Conservation (phyloP, 2,113 vertebrate species). For the Toxostoma redivivum region DNA sequence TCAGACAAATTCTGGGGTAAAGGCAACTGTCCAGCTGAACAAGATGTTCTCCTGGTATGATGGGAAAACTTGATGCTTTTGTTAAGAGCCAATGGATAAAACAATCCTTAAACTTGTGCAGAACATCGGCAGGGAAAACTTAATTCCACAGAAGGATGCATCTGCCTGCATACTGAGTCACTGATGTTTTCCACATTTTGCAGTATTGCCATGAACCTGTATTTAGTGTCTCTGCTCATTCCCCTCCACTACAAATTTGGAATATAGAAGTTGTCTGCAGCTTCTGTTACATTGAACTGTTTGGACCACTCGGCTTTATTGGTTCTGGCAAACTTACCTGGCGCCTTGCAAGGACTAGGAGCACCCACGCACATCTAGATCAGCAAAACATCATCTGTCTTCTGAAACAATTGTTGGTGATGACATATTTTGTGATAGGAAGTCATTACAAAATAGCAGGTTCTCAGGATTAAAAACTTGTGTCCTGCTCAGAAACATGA, state of each 20-base stretch:
- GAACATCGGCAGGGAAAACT: neutral
- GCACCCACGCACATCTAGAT: neutral
- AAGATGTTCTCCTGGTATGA: neutral
- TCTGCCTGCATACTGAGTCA: neutral
- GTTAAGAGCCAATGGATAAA: neutral
- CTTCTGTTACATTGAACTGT: neutral
- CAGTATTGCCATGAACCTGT: neutral
- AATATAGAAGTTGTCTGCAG: neutral
- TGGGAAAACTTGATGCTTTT: neutral
- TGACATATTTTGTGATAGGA: slow-evolving; percentile 47
- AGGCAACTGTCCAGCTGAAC: neutral
- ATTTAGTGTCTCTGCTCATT: neutral
- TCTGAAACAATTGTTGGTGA: slow-evolving; percentile 40
- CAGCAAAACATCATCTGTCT: neutral
- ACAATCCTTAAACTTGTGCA: neutral
- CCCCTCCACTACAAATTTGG: neutral
- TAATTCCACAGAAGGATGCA: neutral
- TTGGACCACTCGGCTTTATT: neutral
- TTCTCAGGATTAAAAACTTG: neutral
- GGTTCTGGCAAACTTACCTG: neutral
- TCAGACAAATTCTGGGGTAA: neutral
- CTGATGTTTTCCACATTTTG: neutral
- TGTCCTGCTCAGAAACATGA: neutral
- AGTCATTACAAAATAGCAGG: neutral
- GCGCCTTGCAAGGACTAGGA: neutral